Evolutionary conservation across 2,888 invertebrate species (phyloP).

Genomic region (Limenitis camilla): DNA sequence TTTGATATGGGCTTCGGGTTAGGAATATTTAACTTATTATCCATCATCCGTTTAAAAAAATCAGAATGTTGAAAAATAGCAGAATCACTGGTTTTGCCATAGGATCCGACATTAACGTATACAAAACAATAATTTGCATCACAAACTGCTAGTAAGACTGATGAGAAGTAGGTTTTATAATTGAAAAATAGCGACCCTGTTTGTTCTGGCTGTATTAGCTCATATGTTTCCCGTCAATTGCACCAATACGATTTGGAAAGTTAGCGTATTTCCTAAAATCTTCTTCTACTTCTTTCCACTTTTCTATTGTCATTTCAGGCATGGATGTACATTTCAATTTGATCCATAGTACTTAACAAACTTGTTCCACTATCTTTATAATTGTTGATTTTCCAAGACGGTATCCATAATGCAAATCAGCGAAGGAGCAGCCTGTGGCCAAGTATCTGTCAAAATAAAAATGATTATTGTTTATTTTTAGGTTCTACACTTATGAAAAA

Average conservation of each 20-base stretch:
- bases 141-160: no score
- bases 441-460: no score
- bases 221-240: conserved; percentile 1
- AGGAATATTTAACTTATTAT: no score
- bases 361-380: not conserved
- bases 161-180: no score
- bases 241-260: not conserved
- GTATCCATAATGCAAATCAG: not conserved
- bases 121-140: no score
- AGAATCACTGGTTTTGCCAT: conserved; percentile 11
- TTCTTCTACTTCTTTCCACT: not conserved
- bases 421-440: not conserved
- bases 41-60: no score
- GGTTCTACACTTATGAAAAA: no score
- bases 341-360: not conserved
- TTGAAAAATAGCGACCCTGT: not conserved
- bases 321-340: not conserved
- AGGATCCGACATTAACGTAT: no score
- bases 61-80: conserved; percentile 15
- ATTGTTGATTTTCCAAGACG: not conserved
- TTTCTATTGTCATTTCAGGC: not conserved
- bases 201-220: not conserved
- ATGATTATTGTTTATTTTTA: no score
- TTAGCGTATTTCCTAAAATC: not conserved
- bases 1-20: no score